A percentile compares a stretch with the other conserved stretches of the same genome.
These are phyloP conservation scores for Oplegnathus fasciatus DNA, from an alignment of 2,113 vertebrate genomes.

Conservation along the genomic window DNA sequence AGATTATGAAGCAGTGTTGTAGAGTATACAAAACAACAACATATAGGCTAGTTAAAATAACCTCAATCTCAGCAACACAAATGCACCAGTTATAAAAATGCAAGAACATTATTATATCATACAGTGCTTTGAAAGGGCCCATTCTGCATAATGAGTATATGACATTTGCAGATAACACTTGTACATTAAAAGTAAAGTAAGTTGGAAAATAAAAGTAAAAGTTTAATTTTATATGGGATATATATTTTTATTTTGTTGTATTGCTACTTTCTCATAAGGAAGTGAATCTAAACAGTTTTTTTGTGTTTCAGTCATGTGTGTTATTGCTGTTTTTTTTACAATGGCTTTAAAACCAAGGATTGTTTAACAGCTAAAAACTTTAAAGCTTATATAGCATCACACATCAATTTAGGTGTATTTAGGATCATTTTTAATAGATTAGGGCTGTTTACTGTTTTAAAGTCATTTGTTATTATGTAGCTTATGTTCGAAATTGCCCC, in stretches of 20 bases:
- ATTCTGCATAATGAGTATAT: no score
- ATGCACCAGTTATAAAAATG: no score
- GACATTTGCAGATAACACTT: not conserved
- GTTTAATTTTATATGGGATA: no score
- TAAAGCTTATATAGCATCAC: not conserved
- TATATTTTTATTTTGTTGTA: not conserved
- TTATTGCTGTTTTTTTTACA: no score
- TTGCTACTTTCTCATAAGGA: not conserved
- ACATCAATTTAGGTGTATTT: not conserved
- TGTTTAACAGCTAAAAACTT: not conserved
- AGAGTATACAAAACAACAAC: no score
- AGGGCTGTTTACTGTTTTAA: not conserved
- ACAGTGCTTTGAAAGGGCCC: no score
- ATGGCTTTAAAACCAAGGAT: not conserved
- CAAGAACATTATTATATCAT: no score
- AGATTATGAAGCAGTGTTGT: no score
- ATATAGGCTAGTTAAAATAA: no score
- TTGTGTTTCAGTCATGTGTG: not conserved
- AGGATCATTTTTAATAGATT: not conserved
- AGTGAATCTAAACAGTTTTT: not conserved
- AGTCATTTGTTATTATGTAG: not conserved
- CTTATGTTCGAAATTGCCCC: not conserved
- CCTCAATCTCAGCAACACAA: no score
- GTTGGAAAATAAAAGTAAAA: not conserved
- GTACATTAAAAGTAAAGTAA: not conserved